Percentiles rank a stretch among this genome's conserved stretches.
Evolutionary conservation across 1,140 invertebrate species (phyloP).

Genomic region (Zophobas morio): DNA sequence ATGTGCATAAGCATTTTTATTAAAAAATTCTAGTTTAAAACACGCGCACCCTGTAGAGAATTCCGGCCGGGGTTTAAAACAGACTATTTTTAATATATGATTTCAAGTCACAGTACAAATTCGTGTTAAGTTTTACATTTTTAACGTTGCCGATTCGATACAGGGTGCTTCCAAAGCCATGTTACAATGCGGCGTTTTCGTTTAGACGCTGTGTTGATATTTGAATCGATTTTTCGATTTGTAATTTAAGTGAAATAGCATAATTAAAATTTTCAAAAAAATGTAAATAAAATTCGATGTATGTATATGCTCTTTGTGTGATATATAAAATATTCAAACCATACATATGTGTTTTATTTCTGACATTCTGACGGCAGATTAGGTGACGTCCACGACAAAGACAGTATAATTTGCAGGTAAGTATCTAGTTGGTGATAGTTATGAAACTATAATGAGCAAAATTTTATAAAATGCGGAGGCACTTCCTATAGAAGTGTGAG

Average conservation of each 20-base stretch:
- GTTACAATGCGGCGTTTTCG: conserved; percentile 53
- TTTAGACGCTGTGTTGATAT: conserved; percentile 48
- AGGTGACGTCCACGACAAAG: conserved; percentile 5
- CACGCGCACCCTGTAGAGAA: conserved; percentile 30
- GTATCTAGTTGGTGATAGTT: too few species aligned
- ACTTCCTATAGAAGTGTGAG: neutral
- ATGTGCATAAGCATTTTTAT: conserved; percentile 44
- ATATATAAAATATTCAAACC: conserved; percentile 67
- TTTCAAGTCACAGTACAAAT: conserved; percentile 50
- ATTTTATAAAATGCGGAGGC: neutral
- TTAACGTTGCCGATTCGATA: conserved; percentile 26
- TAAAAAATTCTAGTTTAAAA: conserved; percentile 47
- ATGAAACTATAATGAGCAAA: neutral
- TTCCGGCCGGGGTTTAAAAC: neutral
- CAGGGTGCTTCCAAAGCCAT: conserved; percentile 49
- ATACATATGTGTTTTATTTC: conserved; percentile 47
- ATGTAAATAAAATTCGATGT: conserved; percentile 66
- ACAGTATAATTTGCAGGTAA: neutral
- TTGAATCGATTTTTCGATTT: conserved; percentile 53
- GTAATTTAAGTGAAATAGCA: conserved; percentile 45
- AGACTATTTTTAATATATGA: conserved; percentile 19
- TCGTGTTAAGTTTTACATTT: conserved; percentile 51
- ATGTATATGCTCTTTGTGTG: conserved; percentile 68
- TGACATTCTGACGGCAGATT: neutral
- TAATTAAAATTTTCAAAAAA: conserved; percentile 54